Conservation (phyloP, 2,888 invertebrate species). For the Scrobipalpa atriplicella region DNA sequence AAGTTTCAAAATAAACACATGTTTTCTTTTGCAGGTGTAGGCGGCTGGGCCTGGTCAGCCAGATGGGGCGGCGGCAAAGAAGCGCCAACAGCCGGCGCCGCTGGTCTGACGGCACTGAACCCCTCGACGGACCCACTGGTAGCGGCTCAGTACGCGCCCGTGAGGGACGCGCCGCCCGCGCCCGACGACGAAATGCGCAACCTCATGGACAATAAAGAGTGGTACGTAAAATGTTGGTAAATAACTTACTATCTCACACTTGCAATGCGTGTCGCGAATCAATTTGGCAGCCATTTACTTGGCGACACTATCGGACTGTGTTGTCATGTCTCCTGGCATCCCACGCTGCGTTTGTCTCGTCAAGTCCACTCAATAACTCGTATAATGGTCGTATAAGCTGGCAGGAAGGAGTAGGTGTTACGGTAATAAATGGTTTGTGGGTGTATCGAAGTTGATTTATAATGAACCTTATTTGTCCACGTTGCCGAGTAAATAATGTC, state of each 20-base stretch:
- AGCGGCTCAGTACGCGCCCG: slow-evolving; percentile 89
- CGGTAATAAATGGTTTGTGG: too few species aligned
- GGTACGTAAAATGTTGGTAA: slow-evolving; percentile 67
- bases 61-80: slow-evolving; percentile 79
- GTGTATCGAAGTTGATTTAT: too few species aligned
- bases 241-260: not conserved
- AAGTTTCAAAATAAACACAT: not conserved
- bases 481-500: too few species aligned
- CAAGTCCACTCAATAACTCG: not conserved
- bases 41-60: slow-evolving; percentile 70
- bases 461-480: too few species aligned
- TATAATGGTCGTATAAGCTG: not conserved
- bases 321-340: not conserved
- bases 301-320: not conserved
- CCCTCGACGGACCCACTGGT: slow-evolving; percentile 90
- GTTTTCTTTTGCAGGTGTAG: slow-evolving; percentile 52
- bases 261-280: not conserved
- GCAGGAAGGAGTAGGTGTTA: not conserved
- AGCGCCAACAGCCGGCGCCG: slow-evolving; percentile 76
- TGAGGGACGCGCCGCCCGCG: slow-evolving; percentile 87
- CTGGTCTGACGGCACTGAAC: slow-evolving; percentile 85
- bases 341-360: not conserved
- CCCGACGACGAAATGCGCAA: slow-evolving; percentile 88
- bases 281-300: not conserved
- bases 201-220: slow-evolving; percentile 90